phyloP scores from a whole-genome alignment of 2,797 vertebrate genomes.

The Fistularia tabacaria region DNA sequence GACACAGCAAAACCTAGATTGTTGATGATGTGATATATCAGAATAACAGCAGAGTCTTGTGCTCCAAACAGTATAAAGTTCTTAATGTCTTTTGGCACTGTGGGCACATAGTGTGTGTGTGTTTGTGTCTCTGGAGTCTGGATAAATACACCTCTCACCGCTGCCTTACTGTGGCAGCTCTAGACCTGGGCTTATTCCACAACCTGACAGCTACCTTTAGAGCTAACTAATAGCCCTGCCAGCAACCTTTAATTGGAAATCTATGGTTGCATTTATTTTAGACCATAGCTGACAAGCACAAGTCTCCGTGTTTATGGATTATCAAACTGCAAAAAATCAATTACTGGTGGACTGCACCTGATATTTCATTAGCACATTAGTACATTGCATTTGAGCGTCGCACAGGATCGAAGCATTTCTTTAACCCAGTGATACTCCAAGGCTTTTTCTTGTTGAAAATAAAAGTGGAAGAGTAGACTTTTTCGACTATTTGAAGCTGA shows the following conservation, averaged over 20 bases:
- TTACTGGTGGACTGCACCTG: constrained; percentile 50
- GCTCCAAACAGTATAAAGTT: neutral
- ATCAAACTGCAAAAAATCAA: constrained; percentile 66
- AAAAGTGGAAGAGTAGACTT: too few relatives aligned
- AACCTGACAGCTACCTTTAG: constrained; percentile 71
- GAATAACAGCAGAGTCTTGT: neutral
- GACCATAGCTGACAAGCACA: constrained; percentile 62
- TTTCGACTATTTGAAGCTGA: too few relatives aligned
- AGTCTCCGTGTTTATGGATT: constrained; percentile 68
- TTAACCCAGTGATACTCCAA: too few relatives aligned
- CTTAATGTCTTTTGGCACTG: constrained; percentile 8
- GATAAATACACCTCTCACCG: constrained; percentile 60
- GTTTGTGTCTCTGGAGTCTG: constrained; percentile 32
- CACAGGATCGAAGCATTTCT: too few relatives aligned
- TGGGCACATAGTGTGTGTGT: constrained; percentile 7
- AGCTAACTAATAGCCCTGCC: constrained; percentile 70
- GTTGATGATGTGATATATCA: too few relatives aligned
- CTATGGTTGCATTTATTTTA: constrained; percentile 75
- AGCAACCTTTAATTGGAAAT: constrained; percentile 78
- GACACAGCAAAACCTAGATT: too few relatives aligned
- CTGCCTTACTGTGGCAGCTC: constrained; percentile 56
- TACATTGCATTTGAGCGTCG: constrained; percentile 9
- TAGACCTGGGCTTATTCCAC: constrained; percentile 50
- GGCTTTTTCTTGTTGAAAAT: too few relatives aligned
- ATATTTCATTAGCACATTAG: constrained; percentile 66